Evolutionary conservation across 2,888 invertebrate genomes (phyloP).

Genomic region (Byasa hedistus): DNA sequence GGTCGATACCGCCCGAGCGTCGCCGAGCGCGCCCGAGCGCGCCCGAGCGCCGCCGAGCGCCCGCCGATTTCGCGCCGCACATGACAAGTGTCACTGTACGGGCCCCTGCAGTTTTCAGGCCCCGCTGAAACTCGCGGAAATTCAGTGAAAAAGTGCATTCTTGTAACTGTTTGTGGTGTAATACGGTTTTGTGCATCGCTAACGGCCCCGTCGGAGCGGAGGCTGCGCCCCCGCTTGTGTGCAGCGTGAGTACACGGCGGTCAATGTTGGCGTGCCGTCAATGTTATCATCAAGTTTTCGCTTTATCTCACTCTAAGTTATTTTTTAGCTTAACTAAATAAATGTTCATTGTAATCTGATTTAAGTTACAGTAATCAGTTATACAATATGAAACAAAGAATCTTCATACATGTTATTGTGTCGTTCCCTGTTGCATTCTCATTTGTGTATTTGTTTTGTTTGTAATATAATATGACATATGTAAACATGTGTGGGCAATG

Average conservation of each 20-base stretch:
- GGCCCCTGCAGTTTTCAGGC: constrained; percentile 70
- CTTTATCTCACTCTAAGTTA: neutral
- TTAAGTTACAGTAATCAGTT: neutral
- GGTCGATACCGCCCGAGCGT: constrained; percentile 63
- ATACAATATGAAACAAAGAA: neutral
- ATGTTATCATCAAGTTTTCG: constrained; percentile 17
- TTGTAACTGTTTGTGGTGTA: constrained; percentile 38
- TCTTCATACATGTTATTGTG: neutral
- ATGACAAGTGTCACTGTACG: constrained; percentile 74
- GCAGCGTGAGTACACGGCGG: constrained; percentile 61
- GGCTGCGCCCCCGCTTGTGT: constrained; percentile 40
- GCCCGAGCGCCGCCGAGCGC: constrained; percentile 36
- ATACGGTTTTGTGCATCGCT: constrained; percentile 47
- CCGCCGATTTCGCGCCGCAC: constrained; percentile 49
- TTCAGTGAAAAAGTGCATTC: constrained; percentile 46
- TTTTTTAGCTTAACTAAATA: neutral
- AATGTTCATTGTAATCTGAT: neutral
- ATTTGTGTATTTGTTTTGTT: neutral
- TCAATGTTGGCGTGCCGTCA: neutral
- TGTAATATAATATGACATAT: neutral
- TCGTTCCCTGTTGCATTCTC: neutral
- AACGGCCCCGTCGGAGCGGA: constrained; percentile 44
- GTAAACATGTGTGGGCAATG: neutral
- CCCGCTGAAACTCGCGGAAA: constrained; percentile 66
- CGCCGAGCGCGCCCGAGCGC: constrained; percentile 49